These are phyloP conservation scores for Merops nubicus DNA, from an alignment of 2,113 vertebrate species.

Conservation along the genomic window DNA sequence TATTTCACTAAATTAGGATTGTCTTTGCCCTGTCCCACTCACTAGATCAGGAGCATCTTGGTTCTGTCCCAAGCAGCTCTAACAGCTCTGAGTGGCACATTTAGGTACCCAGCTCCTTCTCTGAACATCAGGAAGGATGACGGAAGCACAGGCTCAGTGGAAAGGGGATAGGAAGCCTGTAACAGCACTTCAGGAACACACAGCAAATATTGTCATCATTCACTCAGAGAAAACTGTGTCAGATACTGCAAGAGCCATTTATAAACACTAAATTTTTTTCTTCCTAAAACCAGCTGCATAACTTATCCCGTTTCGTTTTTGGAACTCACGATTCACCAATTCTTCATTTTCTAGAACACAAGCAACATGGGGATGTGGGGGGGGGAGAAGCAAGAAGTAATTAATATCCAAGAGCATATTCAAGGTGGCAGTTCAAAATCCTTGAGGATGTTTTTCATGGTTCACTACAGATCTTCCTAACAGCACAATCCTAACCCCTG, in stretches of 20 bases:
- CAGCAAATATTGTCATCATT: neutral
- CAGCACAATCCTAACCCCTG: neutral
- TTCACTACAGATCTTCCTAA: neutral
- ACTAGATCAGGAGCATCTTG: neutral
- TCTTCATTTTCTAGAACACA: neutral
- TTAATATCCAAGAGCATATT: neutral
- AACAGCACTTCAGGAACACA: neutral
- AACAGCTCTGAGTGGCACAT: neutral
- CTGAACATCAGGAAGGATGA: rapidly evolving
- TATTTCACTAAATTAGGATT: neutral
- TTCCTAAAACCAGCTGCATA: neutral
- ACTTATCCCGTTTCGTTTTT: neutral
- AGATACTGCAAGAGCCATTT: neutral
- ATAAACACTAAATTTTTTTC: rapidly evolving
- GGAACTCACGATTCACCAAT: neutral
- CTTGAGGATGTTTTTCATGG: neutral
- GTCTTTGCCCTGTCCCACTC: neutral
- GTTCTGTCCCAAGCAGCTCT: neutral
- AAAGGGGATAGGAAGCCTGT: neutral
- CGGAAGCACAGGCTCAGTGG: neutral
- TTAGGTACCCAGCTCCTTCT: too few relatives aligned
- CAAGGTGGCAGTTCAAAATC: neutral
- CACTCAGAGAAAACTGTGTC: neutral
- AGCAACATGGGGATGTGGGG: neutral
- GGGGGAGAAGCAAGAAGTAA: too few relatives aligned